Base-by-base conservation (phyloP, 2,888 invertebrate genomes). In the Hirtodrosophila duncani region DNA sequence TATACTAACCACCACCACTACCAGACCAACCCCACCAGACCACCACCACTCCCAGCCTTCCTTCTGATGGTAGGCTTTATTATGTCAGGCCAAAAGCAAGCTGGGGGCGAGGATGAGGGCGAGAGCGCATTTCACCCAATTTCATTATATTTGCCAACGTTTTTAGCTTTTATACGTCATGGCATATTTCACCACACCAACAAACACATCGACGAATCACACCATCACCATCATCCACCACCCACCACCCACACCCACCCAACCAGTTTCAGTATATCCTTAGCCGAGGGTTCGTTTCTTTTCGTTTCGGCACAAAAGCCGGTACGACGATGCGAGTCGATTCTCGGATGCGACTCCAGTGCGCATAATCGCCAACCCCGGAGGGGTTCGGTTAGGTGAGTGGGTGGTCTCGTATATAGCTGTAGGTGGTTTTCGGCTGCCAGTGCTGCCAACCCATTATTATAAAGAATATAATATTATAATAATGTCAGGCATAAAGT, bases 391-490 rank as follows among this genome's bases (percentile, higher is more conserved):
- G 44, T 14, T 61, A 62, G 52, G 60, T 60, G 56, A n/a, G 58
- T 18, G 33, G 29, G 30, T 14, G 24, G 46, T 33, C 37, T 41
- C 29, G 46, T 44, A 38, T 38, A 26, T 48, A 18, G 34, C 49
- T 38, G 44, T 45, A 52, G 75, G 57, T 60, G 61, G 71, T 55
- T 62, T 74, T 65, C 49, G 46, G 53, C 59, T 63, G 74, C 52
- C 78, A 60, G 67, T 61, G 63, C 62, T 67, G 79, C 64, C 81
- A 77, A 69, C 69, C 78, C 75, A 75, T 81, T 81, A 81, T 65
- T 83, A 83, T 80, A 78, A 80, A 58, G 75, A 82, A 81, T 78
- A 82, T 81, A 77, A 79, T 81, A 81, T 74, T 82, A 82, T 81
- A 67, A 80, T 81, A 82, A 81, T 71, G 82, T 67, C 77, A 81